Evolutionary conservation across 2,113 vertebrate genomes (phyloP).

Genomic region (Rousettus leschenaultii): DNA sequence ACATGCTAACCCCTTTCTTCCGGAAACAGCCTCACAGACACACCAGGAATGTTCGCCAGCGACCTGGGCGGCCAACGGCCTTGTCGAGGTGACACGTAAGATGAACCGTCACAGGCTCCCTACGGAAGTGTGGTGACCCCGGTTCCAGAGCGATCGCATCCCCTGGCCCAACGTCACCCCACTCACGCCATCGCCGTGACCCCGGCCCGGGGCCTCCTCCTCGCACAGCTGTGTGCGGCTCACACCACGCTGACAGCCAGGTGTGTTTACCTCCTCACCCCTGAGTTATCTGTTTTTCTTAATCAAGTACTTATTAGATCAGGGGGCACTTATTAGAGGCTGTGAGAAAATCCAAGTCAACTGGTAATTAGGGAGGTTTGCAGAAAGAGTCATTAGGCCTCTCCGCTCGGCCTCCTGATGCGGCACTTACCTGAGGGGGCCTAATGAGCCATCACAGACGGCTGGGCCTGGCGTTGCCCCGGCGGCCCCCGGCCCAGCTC

Average conservation of each 20-base stretch:
- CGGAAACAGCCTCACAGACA: not conserved
- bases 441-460: fast-evolving
- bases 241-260: not conserved
- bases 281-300: constrained; percentile 60
- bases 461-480: not conserved
- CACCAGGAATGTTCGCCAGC: not conserved
- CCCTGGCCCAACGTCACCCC: too few species aligned
- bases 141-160: not conserved
- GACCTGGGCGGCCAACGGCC: not conserved
- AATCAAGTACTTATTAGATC: constrained; percentile 64
- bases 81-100: not conserved
- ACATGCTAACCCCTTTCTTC: not conserved
- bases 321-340: constrained; percentile 69
- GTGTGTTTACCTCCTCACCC: not conserved
- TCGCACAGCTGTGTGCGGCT: fast-evolving
- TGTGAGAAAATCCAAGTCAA: constrained; percentile 70
- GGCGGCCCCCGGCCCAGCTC: not conserved
- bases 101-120: not conserved
- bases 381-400: constrained; percentile 70
- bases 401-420: not conserved
- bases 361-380: constrained; percentile 76
- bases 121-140: fast-evolving
- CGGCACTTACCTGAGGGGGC: not conserved
- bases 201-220: not conserved
- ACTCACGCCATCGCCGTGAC: fast-evolving